Percentiles rank a stretch among this genome's conserved stretches.
Conservation (phyloP, 2,888 invertebrate genomes). For the Archaeoteleia sp. region DNA sequence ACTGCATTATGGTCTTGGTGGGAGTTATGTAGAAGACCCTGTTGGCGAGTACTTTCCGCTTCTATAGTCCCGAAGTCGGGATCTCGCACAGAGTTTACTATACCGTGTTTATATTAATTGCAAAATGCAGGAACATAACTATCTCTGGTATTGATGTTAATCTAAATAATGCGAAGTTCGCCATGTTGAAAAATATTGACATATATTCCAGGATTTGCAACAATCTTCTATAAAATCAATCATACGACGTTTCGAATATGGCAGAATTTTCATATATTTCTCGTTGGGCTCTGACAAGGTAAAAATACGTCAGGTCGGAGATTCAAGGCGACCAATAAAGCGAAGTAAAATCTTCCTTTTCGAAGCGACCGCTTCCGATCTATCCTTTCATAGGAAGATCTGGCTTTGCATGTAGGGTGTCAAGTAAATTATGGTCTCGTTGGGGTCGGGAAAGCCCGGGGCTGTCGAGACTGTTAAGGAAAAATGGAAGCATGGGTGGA, state of each 20-base stretch:
- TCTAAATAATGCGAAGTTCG: too few relatives aligned
- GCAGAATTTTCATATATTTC: slow-evolving; percentile 49
- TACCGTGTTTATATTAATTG: too few relatives aligned
- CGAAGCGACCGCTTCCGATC: slow-evolving; percentile 18
- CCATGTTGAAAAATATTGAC: too few relatives aligned
- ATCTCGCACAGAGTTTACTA: too few relatives aligned
- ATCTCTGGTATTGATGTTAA: too few relatives aligned
- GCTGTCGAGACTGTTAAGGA: neutral
- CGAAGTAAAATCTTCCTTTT: slow-evolving; percentile 39
- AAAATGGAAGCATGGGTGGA: slow-evolving; percentile 5
- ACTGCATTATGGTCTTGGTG: too few relatives aligned
- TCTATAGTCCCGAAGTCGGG: too few relatives aligned
- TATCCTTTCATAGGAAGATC: slow-evolving; percentile 17
- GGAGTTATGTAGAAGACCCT: too few relatives aligned
- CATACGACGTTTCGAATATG: slow-evolving; percentile 26
- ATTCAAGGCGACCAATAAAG: slow-evolving; percentile 49
- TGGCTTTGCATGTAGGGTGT: slow-evolving; percentile 26
- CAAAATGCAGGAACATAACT: too few relatives aligned
- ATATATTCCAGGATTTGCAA: too few relatives aligned
- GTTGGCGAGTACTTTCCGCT: too few relatives aligned
- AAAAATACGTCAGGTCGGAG: slow-evolving; percentile 44
- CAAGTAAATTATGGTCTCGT: slow-evolving; percentile 51
- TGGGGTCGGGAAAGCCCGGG: slow-evolving; percentile 47
- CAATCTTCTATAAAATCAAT: slow-evolving; percentile 29
- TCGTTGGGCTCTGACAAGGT: slow-evolving; percentile 18